Conservation (phyloP, 2,888 invertebrate species). For the Sinelater perroti region DNA sequence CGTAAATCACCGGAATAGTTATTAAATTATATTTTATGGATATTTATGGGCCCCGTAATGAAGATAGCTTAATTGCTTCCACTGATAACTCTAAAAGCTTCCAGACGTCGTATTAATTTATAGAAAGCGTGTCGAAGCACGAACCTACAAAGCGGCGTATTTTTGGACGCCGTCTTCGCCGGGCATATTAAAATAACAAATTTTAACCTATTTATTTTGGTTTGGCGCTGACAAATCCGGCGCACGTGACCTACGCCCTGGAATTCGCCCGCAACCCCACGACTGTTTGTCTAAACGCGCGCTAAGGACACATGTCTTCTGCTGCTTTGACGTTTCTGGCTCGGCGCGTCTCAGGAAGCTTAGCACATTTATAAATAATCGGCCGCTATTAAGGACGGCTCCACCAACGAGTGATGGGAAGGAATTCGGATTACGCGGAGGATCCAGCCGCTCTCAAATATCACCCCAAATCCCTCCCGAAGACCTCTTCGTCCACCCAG, state of each 20-base stretch:
- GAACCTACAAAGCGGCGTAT: too few relatives aligned
- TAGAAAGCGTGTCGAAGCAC: too few relatives aligned
- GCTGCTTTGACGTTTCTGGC: conserved; percentile 34
- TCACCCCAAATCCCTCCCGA: conserved; percentile 21
- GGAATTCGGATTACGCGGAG: conserved; percentile 18
- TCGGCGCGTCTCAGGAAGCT: conserved; percentile 16
- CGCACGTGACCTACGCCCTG: conserved; percentile 44
- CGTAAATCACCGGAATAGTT: conserved; percentile 41
- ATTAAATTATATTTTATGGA: conserved; percentile 41
- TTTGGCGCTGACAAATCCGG: conserved; percentile 43
- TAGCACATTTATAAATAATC: conserved; percentile 27
- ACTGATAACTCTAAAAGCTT: conserved; percentile 36
- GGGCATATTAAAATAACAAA: not conserved
- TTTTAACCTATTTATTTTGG: conserved; percentile 30
- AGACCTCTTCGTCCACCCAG: conserved; percentile 25
- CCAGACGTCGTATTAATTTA: conserved; percentile 28
- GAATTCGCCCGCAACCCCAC: conserved; percentile 35
- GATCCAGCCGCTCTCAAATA: conserved; percentile 17
- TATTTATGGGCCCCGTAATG: conserved; percentile 32
- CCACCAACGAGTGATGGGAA: conserved; percentile 24
- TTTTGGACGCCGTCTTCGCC: too few relatives aligned
- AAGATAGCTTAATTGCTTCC: conserved; percentile 35
- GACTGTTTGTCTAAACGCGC: conserved; percentile 45
- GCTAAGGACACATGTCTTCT: conserved; percentile 43
- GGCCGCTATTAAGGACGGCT: conserved; percentile 2